Evolutionary conservation across 2,888 invertebrate species (phyloP).

Genomic region (Eupithecia dodoneata): DNA sequence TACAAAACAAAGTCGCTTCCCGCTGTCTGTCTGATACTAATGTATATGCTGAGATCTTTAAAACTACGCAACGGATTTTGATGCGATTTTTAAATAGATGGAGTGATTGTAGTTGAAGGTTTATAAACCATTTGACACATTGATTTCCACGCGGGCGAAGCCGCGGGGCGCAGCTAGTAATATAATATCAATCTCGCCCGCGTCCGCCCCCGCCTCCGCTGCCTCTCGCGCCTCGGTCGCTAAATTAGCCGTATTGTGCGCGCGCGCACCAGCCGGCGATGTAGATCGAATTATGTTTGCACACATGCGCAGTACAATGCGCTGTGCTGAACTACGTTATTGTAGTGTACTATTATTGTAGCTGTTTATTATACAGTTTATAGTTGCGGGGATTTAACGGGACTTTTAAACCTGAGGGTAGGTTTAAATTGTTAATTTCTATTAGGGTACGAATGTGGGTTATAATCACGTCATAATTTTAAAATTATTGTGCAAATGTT

Average conservation of each 20-base stretch:
- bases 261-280: conserved; percentile 50
- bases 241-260: conserved; percentile 49
- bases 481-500: conserved; percentile 1
- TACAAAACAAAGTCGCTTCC: no score
- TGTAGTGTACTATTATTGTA: conserved; percentile 24
- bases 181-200: not conserved
- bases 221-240: conserved; percentile 44
- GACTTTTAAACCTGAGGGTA: conserved; percentile 29
- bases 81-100: no score
- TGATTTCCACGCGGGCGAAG: no score
- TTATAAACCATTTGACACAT: no score
- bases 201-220: conserved; percentile 14
- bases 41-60: no score
- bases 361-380: conserved; percentile 30
- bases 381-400: conserved; percentile 32
- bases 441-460: conserved; percentile 13
- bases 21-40: no score
- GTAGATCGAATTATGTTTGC: conserved; percentile 74
- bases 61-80: no score
- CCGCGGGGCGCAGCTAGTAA: no score
- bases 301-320: conserved; percentile 61
- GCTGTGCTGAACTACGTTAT: not conserved
- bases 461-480: conserved; percentile 15
- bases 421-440: conserved; percentile 18
- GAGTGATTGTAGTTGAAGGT: no score